Evolutionary conservation across 2,888 invertebrate genomes (phyloP), one percentile per base, ranked within the genome.

Genomic region (Schizaphis graminum): DNA sequence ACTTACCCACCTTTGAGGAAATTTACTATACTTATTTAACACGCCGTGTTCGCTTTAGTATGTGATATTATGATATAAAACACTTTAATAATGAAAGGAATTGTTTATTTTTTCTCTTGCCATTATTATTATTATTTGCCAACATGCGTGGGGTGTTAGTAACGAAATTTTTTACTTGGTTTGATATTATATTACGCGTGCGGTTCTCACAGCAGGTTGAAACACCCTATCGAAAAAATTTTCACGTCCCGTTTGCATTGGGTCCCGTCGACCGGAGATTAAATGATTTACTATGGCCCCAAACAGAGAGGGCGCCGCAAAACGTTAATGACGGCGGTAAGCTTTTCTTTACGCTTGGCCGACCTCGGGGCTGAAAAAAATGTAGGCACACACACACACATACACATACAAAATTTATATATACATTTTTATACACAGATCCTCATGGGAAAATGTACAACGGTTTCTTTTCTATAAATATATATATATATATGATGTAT

Each of bases 311-410:
- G 91, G 92, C 92, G 92, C 92, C 88, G 92, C 92, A 24, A 93
- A 93, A 93, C 92, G 92, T 93, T 93, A 93, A 93, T 93, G 92
- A 93, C 92, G 92, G 67, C 88, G 92, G 88, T 93, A 89, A 93
- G 92, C 92, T 93, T 93, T 93, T 89, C 92, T 93, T 93, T 77
- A 93, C 92, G 92, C 67, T 89, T 41, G 92, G 92, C 88, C 92
- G 53, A 88, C 77, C 77, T 93, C 77, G 88, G 88, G 92, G 41
- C 26, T 16, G 53, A 53, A 16, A 47, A 35, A n/a, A 47, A 77
- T 35, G 26, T 16, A 86, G 24, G 1, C 44, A 61, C 85, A 47
- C 61, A 53, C 49, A 21, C n/a, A 77, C 28, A 91, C 53, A 56
- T 16, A 41, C 47, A 67, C 16, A n/a, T 16, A 35, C 35, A 24